Evolutionary conservation across 2,888 invertebrate genomes (phyloP), one percentile per base, ranked within the genome.

Genomic region (Hesperia comma): DNA sequence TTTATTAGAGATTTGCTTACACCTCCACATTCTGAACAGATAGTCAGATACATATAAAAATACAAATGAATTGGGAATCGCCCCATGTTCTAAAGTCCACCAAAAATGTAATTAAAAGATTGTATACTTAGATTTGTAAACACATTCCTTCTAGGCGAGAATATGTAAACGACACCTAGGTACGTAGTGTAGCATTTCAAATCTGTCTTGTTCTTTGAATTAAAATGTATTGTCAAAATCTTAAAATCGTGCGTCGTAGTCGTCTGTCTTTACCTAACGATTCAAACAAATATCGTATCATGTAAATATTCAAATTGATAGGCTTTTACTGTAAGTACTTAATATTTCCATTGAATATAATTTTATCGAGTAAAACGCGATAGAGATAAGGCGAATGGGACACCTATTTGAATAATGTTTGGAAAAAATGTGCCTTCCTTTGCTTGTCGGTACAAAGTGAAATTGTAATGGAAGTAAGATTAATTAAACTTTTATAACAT

Each of bases 321-420:
- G 41, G 26, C 49, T 17, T 15, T 58, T 64, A 64, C 58, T 26
- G 53, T n/a, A n/a, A n/a, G n/a, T 60, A 60, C 19, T 43, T 58
- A 43, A 60, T 60, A 60, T 66, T 60, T 60, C 33, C 46, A 67
- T 60, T 49, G 60, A 60, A 68, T 68, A 69, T 68, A 68, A 70
- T 71, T 73, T 69, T 70, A 70, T 73, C 71, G 54, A 69, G 68
- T 69, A 68, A 60, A 60, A 43, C 14, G 43, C 58, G 54, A 66
- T 66, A 46, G 61, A 69, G 69, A 71, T 71, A 68, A 69, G 67
- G 51, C 61, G 67, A 68, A 67, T 67, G 46, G 58, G 56, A 68
- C 43, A 56, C 60, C 60, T 63, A 69, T 71, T 67, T 67, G 63
- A 69, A 67, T 63, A 68, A 58, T 68, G 66, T 63, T 68, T 62